A percentile compares a stretch with the other conserved stretches of the same genome.
Evolutionary conservation across 1,140 invertebrate genomes (phyloP).

Genomic region (Metaphire vulgaris): DNA sequence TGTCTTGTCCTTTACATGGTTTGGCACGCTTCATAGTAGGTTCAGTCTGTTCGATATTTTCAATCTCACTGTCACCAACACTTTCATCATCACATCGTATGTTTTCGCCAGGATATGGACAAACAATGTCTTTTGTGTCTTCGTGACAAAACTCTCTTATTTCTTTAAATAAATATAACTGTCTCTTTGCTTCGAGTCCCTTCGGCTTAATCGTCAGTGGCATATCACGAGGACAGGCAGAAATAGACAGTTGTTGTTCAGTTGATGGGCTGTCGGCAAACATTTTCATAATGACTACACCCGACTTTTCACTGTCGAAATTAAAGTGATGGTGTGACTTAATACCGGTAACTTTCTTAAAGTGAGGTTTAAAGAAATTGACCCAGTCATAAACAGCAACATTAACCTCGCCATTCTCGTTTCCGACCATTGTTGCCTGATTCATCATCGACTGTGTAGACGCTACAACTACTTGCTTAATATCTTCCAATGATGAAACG

Average conservation of each 20-base stretch:
- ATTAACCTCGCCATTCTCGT: conserved; percentile 26
- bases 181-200: conserved; percentile 15
- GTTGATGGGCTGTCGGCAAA: conserved; percentile 15
- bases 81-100: neutral
- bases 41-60: neutral
- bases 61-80: neutral
- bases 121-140: conserved; percentile 15
- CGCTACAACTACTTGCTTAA: neutral
- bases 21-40: neutral
- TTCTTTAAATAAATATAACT: conserved; percentile 19
- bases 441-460: neutral
- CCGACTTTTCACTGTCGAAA: conserved; percentile 17
- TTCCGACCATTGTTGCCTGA: conserved; percentile 1
- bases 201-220: conserved; percentile 7
- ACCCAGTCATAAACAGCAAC: conserved; percentile 32
- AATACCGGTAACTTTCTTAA: conserved; percentile 30
- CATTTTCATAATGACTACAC: conserved; percentile 2
- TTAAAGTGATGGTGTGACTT: conserved; percentile 29
- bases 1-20: no score
- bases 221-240: neutral
- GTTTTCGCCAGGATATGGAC: neutral
- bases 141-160: conserved; percentile 24
- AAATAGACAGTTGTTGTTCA: conserved; percentile 5
- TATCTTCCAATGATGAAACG: conserved; percentile 23
- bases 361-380: conserved; percentile 27